A percentile compares a stretch with the other conserved stretches of the same genome.
These are phyloP conservation scores for Sialia sialis DNA, from an alignment of 2,113 vertebrate genomes.

Conservation along the genomic window DNA sequence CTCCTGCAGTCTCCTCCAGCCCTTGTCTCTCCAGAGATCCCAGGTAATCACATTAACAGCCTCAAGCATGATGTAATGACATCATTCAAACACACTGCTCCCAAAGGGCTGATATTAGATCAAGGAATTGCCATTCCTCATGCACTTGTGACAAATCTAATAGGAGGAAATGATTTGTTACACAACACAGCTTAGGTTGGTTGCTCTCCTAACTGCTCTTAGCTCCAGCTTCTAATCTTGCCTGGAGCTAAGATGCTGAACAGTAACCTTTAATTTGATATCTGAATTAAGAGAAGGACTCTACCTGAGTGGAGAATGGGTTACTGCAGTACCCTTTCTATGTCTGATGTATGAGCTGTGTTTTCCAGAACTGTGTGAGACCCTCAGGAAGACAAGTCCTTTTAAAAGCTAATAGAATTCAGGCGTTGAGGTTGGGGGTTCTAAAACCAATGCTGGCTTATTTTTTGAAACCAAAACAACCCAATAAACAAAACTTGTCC, in stretches of 20 bases:
- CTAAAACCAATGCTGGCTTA: not conserved
- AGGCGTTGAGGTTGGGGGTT: not conserved
- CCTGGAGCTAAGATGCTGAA: not conserved
- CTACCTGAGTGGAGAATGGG: not conserved
- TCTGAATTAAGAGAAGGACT: not conserved
- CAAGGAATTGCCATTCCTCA: constrained; percentile 48
- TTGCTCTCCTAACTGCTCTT: not conserved
- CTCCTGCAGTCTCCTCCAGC: constrained; percentile 1
- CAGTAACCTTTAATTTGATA: not conserved
- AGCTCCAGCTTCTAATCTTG: not conserved
- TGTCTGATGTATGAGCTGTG: not conserved
- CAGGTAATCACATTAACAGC: constrained; percentile 62
- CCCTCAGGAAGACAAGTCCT: not conserved
- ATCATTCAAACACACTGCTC: constrained; percentile 62
- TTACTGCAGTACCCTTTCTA: not conserved
- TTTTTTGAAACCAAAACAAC: not conserved
- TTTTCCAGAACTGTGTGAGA: not conserved
- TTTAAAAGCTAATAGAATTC: not conserved
- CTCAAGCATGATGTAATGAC: constrained; percentile 35
- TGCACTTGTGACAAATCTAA: constrained; percentile 41
- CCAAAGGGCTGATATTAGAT: constrained; percentile 42
- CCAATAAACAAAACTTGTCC: not conserved
- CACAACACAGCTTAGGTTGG: not conserved
- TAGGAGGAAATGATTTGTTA: constrained; percentile 32
- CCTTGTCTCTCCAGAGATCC: not conserved